Evolutionary conservation across 2,797 vertebrate species (phyloP).

Genomic region (Microctenopoma lineatum): DNA sequence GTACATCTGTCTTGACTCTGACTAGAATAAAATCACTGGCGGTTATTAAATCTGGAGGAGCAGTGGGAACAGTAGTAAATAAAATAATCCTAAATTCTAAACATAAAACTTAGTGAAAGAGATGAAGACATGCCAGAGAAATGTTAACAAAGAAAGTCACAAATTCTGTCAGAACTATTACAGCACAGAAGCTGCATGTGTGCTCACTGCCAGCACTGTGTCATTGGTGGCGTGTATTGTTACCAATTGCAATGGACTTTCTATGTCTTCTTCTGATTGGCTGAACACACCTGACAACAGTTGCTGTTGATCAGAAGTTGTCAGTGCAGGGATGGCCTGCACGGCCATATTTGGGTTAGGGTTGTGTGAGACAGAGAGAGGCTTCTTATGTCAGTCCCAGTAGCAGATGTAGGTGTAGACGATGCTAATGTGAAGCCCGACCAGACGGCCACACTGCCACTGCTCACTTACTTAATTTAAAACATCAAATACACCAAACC

Average conservation of each 20-base stretch:
- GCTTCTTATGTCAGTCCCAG: no score
- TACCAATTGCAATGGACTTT: not conserved
- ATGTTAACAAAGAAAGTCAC: conserved; percentile 7
- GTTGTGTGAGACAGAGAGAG: no score
- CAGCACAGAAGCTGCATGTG: not conserved
- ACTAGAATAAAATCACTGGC: not conserved
- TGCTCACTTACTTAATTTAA: not conserved
- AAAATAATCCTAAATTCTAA: not conserved
- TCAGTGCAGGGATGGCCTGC: no score
- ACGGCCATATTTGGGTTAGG: no score
- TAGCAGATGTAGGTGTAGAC: no score
- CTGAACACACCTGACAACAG: no score
- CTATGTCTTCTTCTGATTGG: no score
- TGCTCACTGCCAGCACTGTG: not conserved
- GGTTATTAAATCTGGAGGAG: not conserved
- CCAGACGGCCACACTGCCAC: no score
- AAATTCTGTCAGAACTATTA: not conserved
- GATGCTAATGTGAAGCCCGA: no score
- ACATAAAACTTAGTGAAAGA: not conserved
- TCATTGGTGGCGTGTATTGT: not conserved
- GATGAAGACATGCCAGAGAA: not conserved
- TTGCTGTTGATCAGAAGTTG: no score
- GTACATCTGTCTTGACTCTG: not conserved
- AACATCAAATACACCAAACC: not conserved
- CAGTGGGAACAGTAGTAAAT: not conserved